Percentiles rank a stretch among this genome's conserved stretches.
These are phyloP conservation scores for Rhodinocichla rosea DNA, from an alignment of 2,113 vertebrate species.

Conservation along the genomic window DNA sequence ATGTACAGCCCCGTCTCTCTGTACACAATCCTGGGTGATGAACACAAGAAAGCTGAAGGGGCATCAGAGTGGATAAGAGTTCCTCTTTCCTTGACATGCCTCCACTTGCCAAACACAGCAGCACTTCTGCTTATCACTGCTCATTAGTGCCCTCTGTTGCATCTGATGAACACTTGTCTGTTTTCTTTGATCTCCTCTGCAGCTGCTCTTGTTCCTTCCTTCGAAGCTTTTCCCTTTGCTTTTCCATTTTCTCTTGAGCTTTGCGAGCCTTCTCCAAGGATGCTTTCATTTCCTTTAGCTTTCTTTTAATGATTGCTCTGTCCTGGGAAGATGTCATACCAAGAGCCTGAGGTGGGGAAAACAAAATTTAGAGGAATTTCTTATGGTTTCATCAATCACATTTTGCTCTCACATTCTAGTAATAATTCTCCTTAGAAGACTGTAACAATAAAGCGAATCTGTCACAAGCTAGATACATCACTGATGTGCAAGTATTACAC, in stretches of 20 bases:
- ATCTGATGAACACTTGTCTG: conserved; percentile 33
- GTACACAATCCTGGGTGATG: not conserved
- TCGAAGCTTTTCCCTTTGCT: conserved; percentile 84
- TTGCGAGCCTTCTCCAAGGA: conserved; percentile 87
- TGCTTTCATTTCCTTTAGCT: conserved; percentile 90
- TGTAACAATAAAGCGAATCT: not conserved
- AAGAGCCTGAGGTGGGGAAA: conserved; percentile 76
- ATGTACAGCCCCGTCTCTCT: not conserved
- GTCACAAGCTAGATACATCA: not conserved
- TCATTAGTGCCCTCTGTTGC: conserved; percentile 63
- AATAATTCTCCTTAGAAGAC: not conserved
- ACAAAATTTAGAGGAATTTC: not conserved
- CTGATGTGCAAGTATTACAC: not conserved
- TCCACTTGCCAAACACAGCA: not conserved
- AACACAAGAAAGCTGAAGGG: not conserved
- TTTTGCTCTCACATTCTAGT: not conserved
- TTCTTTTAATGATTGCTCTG: conserved; percentile 89
- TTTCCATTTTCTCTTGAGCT: conserved; percentile 90
- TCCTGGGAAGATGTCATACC: conserved; percentile 89
- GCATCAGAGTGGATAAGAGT: not conserved
- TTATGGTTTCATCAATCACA: accelerated
- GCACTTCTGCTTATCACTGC: conserved; percentile 33
- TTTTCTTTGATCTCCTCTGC: conserved; percentile 75
- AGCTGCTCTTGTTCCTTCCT: conserved; percentile 83
- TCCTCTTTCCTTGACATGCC: not conserved